Base-by-base conservation (phyloP, 1,140 invertebrate species). In the Centruroides vittatus region DNA sequence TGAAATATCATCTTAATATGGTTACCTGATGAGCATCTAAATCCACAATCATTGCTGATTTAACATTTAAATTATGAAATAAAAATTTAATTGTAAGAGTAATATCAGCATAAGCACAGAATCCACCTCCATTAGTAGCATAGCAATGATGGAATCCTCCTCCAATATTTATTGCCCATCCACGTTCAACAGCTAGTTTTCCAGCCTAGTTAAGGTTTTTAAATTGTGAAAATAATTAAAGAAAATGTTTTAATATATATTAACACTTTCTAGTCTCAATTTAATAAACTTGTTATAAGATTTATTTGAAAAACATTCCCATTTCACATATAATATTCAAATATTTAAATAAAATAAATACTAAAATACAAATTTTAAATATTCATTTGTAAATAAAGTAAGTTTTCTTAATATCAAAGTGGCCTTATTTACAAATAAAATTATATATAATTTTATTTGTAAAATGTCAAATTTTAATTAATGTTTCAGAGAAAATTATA, bases 161-260 rank as follows among this genome's bases (percentile, higher is more conserved):
- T 5, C 89, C 89, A n/a, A 93, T 79, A 72, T 93, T 93, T 48
- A 93, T 87, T 0, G 88, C 82, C 88, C 88, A 93, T 1, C 86
- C 86, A 53, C 83, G 70, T 63, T 89, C 82, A 47, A 90, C 55
- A 3, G 89, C 88, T 59, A 93, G 68, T 71, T 86, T 86, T 3
- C 63, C 63, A 34, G 63, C 60, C 63, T 65, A 35, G 35, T 47
- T 4, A 58, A 23, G 7, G 8, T 53, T 53, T 36, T 34, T 5
- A 23, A 36, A 53, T 41, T 41, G 5, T 41, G 8, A 41, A 41
- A 8, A 53, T 53, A 34, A 53, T 6, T 34, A 53, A 53, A 6
- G 8, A 23, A 53, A 8, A 53, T 53, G 35, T 3, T 6, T 53
- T 5, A 53, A 41, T 6, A 41, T 41, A 41, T 41, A 41, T 41